These are phyloP conservation scores for Melanotaenia duboulayi DNA, from an alignment of 2,113 vertebrate species.

Conservation along the genomic window DNA sequence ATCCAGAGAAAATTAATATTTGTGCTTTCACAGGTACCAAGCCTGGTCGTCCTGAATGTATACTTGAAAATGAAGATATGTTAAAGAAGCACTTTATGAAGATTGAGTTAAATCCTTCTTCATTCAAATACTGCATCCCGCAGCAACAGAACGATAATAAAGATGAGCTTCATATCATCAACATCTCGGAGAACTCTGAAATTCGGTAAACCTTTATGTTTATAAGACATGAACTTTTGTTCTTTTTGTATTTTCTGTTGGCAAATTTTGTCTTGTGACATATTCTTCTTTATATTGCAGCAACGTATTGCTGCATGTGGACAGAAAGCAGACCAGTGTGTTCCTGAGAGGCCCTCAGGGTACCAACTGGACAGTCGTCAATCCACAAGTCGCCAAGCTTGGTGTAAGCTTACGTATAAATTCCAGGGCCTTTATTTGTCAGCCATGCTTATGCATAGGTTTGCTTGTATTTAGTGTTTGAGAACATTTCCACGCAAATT, in stretches of 20 bases:
- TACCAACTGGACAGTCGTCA: conserved; percentile 74
- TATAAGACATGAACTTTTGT: not conserved
- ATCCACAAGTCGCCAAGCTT: conserved; percentile 6
- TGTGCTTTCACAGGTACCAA: conserved; percentile 59
- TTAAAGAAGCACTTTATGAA: conserved; percentile 61
- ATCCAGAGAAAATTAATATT: not conserved
- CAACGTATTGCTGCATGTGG: conserved; percentile 63
- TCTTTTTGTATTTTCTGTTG: not conserved
- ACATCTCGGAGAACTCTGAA: conserved; percentile 72
- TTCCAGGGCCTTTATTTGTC: not conserved
- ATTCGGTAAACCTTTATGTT: conserved; percentile 63
- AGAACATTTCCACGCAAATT: too few species aligned
- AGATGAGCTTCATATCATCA: conserved; percentile 78
- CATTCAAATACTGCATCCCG: conserved; percentile 61
- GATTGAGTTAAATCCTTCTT: fast-evolving
- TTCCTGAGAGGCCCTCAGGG: conserved; percentile 78
- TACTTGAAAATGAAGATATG: conserved; percentile 51
- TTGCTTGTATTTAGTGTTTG: too few species aligned
- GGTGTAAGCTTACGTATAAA: conserved; percentile 51
- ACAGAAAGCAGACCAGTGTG: conserved; percentile 24
- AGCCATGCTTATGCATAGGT: too few species aligned
- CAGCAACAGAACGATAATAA: not conserved
- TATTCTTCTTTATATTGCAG: conserved; percentile 57
- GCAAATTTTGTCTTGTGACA: not conserved
- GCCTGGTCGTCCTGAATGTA: conserved; percentile 45